These are phyloP conservation scores for Lerema accius DNA, from an alignment of 1,140 invertebrate species.

Conservation along the genomic window DNA sequence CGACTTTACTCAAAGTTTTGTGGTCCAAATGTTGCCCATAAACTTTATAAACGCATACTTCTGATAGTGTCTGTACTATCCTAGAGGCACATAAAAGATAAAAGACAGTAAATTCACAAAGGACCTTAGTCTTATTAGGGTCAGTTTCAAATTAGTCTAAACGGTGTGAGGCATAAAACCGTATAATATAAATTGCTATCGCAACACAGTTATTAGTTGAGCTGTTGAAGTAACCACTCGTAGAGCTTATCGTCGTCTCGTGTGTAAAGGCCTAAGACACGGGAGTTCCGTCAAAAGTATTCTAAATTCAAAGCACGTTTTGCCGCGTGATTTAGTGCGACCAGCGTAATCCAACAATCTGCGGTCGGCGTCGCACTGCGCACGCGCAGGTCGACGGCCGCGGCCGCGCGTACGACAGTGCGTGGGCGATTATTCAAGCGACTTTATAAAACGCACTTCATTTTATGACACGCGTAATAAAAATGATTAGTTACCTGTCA, in stretches of 20 bases:
- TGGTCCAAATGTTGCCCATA: no score
- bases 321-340: slow-evolving; percentile 48
- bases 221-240: neutral
- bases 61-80: no score
- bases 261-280: neutral
- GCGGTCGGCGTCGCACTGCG: slow-evolving; percentile 38
- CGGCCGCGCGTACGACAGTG: slow-evolving; percentile 7
- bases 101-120: no score
- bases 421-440: slow-evolving; percentile 49
- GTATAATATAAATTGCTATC: no score
- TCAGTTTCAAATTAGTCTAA: no score
- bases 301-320: slow-evolving; percentile 54
- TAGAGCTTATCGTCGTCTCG: neutral
- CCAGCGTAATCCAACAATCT: slow-evolving; percentile 62
- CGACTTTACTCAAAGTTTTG: no score
- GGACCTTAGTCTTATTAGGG: no score
- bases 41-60: no score
- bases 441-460: neutral
- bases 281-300: slow-evolving; percentile 37
- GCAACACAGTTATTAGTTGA: neutral
- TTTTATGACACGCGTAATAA: neutral
- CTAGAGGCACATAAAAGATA: no score
- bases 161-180: no score
- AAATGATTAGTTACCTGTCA: no score
- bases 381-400: slow-evolving; percentile 49